phyloP scores from a whole-genome alignment of 2,113 vertebrate genomes.

The Percopsis transmontana region DNA sequence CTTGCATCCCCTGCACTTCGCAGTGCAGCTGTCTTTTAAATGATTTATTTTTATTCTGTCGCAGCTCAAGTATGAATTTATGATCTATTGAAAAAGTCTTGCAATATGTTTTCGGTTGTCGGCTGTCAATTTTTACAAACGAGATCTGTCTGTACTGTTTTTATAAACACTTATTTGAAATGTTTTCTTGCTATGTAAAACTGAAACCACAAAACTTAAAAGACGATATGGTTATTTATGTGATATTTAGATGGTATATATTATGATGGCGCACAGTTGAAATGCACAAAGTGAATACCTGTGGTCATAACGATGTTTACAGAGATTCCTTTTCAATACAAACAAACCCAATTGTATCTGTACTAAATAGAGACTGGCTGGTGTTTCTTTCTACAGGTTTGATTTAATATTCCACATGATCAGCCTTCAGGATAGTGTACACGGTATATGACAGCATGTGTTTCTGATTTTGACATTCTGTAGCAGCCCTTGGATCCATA shows the following conservation, averaged over 20 bases:
- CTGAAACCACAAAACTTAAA: too few species aligned
- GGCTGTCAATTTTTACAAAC: not conserved
- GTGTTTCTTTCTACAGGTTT: not conserved
- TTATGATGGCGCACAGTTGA: too few species aligned
- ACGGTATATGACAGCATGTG: constrained; percentile 14
- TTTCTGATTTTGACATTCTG: constrained; percentile 21
- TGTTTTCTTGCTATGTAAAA: too few species aligned
- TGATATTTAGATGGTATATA: too few species aligned
- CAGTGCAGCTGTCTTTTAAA: too few species aligned
- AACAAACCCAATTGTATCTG: not conserved
- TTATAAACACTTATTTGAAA: not conserved
- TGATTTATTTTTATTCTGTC: not conserved
- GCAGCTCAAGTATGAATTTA: too few species aligned
- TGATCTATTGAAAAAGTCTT: not conserved
- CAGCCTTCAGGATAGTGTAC: not conserved
- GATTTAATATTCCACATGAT: not conserved
- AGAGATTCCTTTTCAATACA: not conserved
- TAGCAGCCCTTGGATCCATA: too few species aligned
- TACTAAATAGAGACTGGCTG: not conserved
- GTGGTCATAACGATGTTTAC: not conserved
- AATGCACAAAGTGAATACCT: too few species aligned
- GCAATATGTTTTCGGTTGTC: not conserved
- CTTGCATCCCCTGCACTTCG: too few species aligned
- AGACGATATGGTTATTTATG: too few species aligned
- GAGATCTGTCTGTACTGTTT: not conserved